Conservation (phyloP, 1,140 invertebrate species). For the Drosophila biarmipes region DNA sequence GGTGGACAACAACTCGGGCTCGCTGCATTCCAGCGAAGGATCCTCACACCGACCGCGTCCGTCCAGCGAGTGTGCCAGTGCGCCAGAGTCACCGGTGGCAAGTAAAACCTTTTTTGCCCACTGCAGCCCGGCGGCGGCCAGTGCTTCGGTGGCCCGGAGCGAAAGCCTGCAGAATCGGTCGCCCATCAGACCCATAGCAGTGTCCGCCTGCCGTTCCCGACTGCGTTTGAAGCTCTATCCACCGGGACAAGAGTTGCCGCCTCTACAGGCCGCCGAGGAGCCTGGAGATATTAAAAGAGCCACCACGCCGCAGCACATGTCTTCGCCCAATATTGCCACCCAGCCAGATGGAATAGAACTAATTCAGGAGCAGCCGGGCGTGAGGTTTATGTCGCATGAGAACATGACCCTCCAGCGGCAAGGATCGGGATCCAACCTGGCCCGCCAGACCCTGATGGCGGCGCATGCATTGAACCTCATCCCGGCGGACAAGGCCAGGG, state of each 20-base stretch:
- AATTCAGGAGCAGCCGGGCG: constrained; percentile 43
- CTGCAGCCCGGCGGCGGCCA: constrained; percentile 33
- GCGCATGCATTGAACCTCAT: constrained; percentile 92
- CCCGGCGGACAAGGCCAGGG: constrained; percentile 90
- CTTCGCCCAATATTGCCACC: constrained; percentile 81
- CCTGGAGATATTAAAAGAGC: constrained; percentile 59
- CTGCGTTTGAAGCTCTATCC: constrained; percentile 79
- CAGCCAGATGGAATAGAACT: constrained; percentile 62
- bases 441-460: constrained; percentile 89
- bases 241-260: constrained; percentile 74
- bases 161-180: constrained; percentile 64
- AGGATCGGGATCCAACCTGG: constrained; percentile 84
- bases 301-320: constrained; percentile 81
- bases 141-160: constrained; percentile 55
- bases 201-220: constrained; percentile 80
- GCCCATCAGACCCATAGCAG: constrained; percentile 77
- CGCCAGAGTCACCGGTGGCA: constrained; percentile 78
- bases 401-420: constrained; percentile 75
- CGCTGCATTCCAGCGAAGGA: constrained; percentile 67
- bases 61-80: constrained; percentile 77
- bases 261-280: constrained; percentile 36
- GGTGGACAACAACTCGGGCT: constrained; percentile 72
- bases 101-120: constrained; percentile 69
- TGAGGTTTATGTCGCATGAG: constrained; percentile 80
- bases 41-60: constrained; percentile 56